These are phyloP conservation scores for Uloborus diversus DNA, from an alignment of 1,140 invertebrate genomes.

Conservation along the genomic window DNA sequence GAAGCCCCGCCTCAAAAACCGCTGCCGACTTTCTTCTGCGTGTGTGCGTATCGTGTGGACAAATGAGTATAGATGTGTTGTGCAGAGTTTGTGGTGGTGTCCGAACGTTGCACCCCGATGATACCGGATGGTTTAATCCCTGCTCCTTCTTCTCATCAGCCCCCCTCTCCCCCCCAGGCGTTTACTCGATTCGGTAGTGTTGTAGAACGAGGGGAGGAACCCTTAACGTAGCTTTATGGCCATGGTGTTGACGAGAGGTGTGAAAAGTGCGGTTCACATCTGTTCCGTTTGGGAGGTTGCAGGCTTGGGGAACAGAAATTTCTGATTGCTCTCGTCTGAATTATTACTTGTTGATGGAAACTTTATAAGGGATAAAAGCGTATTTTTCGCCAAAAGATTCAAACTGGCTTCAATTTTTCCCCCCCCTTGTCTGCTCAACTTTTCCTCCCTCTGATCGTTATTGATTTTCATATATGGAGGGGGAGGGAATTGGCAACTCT, in stretches of 20 bases:
- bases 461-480: no score
- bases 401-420: no score
- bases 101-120: slow-evolving; percentile 41
- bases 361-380: no score
- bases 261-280: background rate
- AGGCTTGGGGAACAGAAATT: no score
- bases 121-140: slow-evolving; percentile 55
- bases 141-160: slow-evolving; percentile 27
- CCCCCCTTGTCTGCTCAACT: no score
- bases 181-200: background rate
- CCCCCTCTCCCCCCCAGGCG: background rate
- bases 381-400: no score
- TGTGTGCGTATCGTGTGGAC: slow-evolving; percentile 29
- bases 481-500: no score
- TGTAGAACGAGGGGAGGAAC: background rate
- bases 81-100: slow-evolving; percentile 45
- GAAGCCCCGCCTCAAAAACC: background rate
- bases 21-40: slow-evolving; percentile 21
- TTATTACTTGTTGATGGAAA: no score
- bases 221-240: background rate
- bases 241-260: background rate
- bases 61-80: slow-evolving; percentile 53
- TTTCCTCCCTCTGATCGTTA: no score
- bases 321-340: no score
- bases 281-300: no score